Evolutionary conservation across 2,888 invertebrate species (phyloP).

Genomic region (Seira ritae): DNA sequence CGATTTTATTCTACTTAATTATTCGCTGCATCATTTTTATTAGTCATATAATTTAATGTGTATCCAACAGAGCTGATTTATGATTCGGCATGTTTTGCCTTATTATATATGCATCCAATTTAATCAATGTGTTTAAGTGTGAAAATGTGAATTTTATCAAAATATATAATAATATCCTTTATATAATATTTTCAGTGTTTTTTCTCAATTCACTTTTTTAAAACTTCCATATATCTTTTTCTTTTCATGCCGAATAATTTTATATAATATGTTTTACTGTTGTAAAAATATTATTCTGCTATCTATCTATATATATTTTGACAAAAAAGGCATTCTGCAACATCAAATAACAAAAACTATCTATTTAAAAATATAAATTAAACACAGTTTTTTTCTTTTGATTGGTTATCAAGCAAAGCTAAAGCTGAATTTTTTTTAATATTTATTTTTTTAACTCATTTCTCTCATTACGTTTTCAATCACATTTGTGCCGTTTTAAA

Average conservation of each 20-base stretch:
- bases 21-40: conserved; percentile 71
- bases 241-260: conserved; percentile 59
- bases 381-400: background rate
- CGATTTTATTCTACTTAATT: conserved; percentile 38
- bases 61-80: conserved; percentile 74
- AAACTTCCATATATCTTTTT: conserved; percentile 47
- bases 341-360: conserved; percentile 2
- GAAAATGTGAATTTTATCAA: conserved; percentile 64
- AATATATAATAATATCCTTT: conserved; percentile 6
- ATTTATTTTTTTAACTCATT: conserved; percentile 7
- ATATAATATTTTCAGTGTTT: conserved; percentile 65
- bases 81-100: conserved; percentile 74
- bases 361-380: background rate
- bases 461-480: conserved; percentile 22
- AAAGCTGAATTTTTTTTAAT: conserved; percentile 32
- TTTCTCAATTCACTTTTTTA: conserved; percentile 65
- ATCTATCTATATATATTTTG: too few species aligned
- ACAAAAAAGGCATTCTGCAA: conserved; percentile 31
- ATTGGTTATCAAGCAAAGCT: conserved; percentile 40
- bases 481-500: background rate
- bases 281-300: too few species aligned
- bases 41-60: conserved; percentile 68
- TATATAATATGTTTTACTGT: conserved; percentile 23
- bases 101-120: conserved; percentile 71
- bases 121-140: conserved; percentile 68